Conservation (phyloP, 2,113 vertebrate genomes). For the Colossoma macropomum region DNA sequence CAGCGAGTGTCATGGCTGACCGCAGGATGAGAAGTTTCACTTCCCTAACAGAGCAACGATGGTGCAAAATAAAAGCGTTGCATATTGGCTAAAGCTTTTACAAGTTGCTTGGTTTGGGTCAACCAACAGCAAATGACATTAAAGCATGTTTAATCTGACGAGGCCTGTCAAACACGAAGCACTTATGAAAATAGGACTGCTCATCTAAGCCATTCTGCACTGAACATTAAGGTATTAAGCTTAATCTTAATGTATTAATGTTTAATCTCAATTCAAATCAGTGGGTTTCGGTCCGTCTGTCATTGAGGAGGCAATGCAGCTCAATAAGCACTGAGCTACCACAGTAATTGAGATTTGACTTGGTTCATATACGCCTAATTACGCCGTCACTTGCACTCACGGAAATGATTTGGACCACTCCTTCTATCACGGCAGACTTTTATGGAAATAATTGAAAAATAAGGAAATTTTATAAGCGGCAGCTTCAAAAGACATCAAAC, state of each 20-base stretch:
- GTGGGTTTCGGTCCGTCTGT: neutral
- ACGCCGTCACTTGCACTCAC: neutral
- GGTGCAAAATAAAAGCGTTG: neutral
- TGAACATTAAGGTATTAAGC: neutral
- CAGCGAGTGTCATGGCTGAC: constrained; percentile 3
- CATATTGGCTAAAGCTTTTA: neutral
- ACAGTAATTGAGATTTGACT: neutral
- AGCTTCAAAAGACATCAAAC: neutral
- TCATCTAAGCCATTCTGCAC: neutral
- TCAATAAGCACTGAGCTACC: constrained; percentile 1
- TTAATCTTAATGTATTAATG: neutral
- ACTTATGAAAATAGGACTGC: neutral
- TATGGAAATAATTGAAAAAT: neutral
- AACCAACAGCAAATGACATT: neutral
- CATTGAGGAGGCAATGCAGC: neutral
- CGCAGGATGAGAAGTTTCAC: constrained; percentile 45
- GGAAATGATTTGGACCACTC: neutral
- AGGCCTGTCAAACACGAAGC: neutral
- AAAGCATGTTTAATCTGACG: neutral
- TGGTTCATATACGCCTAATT: constrained; percentile 9
- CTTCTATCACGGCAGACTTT: neutral
- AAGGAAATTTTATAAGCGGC: neutral
- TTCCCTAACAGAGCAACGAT: neutral
- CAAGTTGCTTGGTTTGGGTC: neutral
- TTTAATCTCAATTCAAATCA: neutral